Evolutionary conservation across 2,113 vertebrate species (phyloP).

Genomic region (Chlorodrepanis virens): DNA sequence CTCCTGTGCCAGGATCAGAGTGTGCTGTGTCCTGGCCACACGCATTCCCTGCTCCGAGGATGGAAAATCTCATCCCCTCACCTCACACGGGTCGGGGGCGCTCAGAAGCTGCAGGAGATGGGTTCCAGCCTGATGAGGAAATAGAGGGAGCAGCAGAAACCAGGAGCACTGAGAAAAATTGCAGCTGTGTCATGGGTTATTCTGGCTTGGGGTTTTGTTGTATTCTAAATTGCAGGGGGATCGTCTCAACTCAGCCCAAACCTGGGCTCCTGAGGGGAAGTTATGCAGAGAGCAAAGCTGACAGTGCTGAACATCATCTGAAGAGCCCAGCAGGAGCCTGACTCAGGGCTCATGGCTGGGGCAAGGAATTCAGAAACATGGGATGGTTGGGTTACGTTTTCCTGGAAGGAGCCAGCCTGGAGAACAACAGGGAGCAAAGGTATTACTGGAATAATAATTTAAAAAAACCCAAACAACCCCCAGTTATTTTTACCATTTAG

Average conservation of each 20-base stretch:
- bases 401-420: constrained; percentile 18
- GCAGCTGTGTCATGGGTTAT: not conserved
- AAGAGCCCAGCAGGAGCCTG: not conserved
- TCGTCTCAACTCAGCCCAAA: not conserved
- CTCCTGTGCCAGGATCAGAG: not conserved
- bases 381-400: constrained; percentile 11
- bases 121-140: not conserved
- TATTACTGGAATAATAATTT: not conserved
- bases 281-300: not conserved
- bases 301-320: not conserved
- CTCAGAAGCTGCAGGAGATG: not conserved
- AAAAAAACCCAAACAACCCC: not conserved
- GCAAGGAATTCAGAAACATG: not conserved
- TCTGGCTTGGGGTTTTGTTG: accelerated
- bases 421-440: constrained; percentile 23
- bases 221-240: not conserved
- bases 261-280: not conserved
- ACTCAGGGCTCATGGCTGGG: not conserved
- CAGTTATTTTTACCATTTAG: not conserved
- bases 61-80: not conserved
- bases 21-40: not conserved
- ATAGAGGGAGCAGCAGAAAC: accelerated
- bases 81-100: accelerated
- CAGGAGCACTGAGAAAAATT: not conserved
- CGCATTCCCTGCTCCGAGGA: not conserved